Evolutionary conservation across 2,113 vertebrate species (phyloP).

Genomic region (Paraplagusia blochii): DNA sequence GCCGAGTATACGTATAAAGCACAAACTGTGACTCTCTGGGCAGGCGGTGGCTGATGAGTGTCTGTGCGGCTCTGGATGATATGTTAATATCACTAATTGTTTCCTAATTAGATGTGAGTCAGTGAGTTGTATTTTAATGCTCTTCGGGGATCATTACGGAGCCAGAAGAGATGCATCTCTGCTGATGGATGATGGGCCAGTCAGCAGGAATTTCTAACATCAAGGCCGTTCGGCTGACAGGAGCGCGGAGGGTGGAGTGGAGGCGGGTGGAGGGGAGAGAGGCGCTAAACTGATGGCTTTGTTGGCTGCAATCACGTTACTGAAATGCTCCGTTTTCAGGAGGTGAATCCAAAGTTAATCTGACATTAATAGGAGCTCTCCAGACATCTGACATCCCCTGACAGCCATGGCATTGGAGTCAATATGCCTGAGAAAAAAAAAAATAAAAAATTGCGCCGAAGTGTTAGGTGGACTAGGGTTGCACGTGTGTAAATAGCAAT

Average conservation of each 20-base stretch:
- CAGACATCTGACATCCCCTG: constrained; percentile 55
- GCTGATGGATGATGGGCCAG: constrained; percentile 57
- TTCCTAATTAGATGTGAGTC: constrained; percentile 70
- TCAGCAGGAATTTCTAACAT: constrained; percentile 56
- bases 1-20: constrained; percentile 38
- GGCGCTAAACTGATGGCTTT: constrained; percentile 44
- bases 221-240: constrained; percentile 28
- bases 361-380: constrained; percentile 65
- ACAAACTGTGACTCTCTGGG: constrained; percentile 50
- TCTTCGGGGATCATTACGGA: constrained; percentile 67
- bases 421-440: constrained; percentile 36
- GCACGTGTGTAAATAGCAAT: constrained; percentile 13
- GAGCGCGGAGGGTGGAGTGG: neutral
- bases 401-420: constrained; percentile 50
- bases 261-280: neutral
- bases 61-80: constrained; percentile 48
- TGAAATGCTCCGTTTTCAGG: constrained; percentile 52
- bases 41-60: constrained; percentile 44
- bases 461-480: constrained; percentile 9
- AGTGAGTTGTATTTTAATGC: constrained; percentile 66
- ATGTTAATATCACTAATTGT: constrained; percentile 74
- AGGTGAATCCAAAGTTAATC: constrained; percentile 63
- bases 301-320: constrained; percentile 35
- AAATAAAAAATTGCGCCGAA: constrained; percentile 10
- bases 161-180: constrained; percentile 45